phyloP scores from a whole-genome alignment of 2,113 vertebrate species.

The Hyaena hyaena region DNA sequence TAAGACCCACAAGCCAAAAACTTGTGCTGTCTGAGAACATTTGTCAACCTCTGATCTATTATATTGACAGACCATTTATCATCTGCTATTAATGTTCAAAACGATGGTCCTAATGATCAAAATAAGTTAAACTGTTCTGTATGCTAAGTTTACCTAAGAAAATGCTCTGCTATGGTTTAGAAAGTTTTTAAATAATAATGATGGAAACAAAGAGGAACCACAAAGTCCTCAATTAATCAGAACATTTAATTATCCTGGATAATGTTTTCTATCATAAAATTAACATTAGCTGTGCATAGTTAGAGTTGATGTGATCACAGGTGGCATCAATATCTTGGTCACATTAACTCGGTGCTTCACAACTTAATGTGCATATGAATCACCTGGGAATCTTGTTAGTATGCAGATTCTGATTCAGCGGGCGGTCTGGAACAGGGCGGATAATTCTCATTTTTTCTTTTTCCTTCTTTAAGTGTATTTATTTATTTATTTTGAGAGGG shows the following conservation, averaged over 20 bases:
- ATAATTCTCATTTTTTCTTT: not conserved
- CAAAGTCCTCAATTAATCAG: constrained; percentile 40
- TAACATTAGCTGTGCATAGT: constrained; percentile 19
- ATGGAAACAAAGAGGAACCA: constrained; percentile 47
- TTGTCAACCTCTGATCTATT: not conserved
- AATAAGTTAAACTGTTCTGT: not conserved
- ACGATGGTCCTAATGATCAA: not conserved
- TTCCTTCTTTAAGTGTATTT: no score
- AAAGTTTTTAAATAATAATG: constrained; percentile 50
- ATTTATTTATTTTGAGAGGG: no score
- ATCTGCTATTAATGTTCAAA: not conserved
- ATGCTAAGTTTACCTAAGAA: not conserved
- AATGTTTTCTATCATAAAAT: constrained; percentile 55
- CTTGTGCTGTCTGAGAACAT: not conserved
- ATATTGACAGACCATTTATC: not conserved
- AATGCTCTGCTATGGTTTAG: not conserved
- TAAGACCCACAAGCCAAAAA: not conserved
- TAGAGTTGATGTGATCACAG: not conserved
- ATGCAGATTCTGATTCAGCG: not conserved
- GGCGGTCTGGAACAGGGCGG: not conserved
- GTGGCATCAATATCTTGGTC: not conserved
- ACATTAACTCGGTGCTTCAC: not conserved
- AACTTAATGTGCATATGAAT: not conserved
- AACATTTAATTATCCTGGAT: constrained; percentile 31
- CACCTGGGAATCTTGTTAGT: constrained; percentile 5